Conservation (phyloP, 2,888 invertebrate species). For the Acleris emargana region DNA sequence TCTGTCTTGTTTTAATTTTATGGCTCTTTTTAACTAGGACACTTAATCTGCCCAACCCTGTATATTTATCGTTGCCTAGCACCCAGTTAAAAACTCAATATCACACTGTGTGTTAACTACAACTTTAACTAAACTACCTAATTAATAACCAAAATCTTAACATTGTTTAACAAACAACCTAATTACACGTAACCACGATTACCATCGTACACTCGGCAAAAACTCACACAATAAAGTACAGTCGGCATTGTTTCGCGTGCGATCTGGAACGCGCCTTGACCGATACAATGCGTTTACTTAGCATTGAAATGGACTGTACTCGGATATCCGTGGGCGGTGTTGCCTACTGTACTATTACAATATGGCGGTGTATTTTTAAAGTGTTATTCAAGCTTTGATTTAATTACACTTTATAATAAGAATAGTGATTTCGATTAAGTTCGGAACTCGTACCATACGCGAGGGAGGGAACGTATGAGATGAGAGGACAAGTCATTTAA, state of each 20-base stretch:
- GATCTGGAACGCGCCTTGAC: slow-evolving; percentile 39
- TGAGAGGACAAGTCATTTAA: no score
- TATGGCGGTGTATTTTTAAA: no score
- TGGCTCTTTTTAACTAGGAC: no score
- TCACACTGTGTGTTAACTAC: neutral
- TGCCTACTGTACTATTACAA: neutral
- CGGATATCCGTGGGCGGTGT: slow-evolving; percentile 30
- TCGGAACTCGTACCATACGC: no score
- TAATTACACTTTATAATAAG: no score
- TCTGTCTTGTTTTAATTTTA: no score
- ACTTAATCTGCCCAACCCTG: no score
- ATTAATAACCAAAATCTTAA: slow-evolving; percentile 27
- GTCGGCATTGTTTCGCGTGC: slow-evolving; percentile 37
- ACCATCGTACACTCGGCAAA: slow-evolving; percentile 32
- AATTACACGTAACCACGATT: slow-evolving; percentile 29
- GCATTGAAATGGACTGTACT: slow-evolving; percentile 25
- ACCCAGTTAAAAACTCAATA: no score
- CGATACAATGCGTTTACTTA: slow-evolving; percentile 21
- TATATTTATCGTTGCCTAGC: no score
- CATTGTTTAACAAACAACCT: slow-evolving; percentile 30
- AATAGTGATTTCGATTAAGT: no score
- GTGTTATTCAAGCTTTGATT: no score
- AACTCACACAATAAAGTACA: slow-evolving; percentile 37
- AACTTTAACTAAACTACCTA: neutral
- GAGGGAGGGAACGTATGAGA: no score